Evolutionary conservation across 2,797 vertebrate species (phyloP).

Genomic region (Moxostoma hubbsi): DNA sequence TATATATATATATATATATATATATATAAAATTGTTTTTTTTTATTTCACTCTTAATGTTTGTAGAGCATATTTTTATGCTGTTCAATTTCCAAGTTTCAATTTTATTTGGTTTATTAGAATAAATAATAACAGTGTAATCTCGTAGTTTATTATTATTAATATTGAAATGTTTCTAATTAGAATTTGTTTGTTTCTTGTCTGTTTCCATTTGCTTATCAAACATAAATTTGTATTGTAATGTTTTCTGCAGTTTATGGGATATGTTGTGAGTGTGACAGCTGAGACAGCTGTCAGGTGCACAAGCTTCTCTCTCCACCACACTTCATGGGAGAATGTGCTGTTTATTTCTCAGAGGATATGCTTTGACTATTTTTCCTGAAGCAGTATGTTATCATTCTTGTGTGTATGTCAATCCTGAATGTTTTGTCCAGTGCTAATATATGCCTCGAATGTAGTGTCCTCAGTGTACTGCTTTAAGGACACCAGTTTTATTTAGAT

Average conservation of each 20-base stretch:
- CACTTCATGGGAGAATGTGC: constrained; percentile 26
- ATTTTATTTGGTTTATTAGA: not conserved
- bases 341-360: constrained; percentile 22
- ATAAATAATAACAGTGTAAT: not conserved
- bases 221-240: not conserved
- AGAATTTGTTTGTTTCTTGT: not conserved
- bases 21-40: not conserved
- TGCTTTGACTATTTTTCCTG: constrained; percentile 28
- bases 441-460: constrained; percentile 26
- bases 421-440: constrained; percentile 17
- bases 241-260: not conserved
- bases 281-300: constrained; percentile 45
- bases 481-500: constrained; percentile 21
- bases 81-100: too few species aligned
- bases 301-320: constrained; percentile 5
- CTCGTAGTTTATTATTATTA: too few species aligned
- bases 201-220: not conserved
- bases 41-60: not conserved
- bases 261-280: not conserved
- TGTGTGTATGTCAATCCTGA: not conserved
- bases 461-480: constrained; percentile 13
- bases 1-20: too few species aligned
- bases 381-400: constrained; percentile 32
- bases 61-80: too few species aligned
- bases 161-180: too few species aligned